Percentiles rank a stretch among this genome's conserved stretches.
Evolutionary conservation across 1,140 invertebrate genomes (phyloP).

Genomic region (Lithobius niger): DNA sequence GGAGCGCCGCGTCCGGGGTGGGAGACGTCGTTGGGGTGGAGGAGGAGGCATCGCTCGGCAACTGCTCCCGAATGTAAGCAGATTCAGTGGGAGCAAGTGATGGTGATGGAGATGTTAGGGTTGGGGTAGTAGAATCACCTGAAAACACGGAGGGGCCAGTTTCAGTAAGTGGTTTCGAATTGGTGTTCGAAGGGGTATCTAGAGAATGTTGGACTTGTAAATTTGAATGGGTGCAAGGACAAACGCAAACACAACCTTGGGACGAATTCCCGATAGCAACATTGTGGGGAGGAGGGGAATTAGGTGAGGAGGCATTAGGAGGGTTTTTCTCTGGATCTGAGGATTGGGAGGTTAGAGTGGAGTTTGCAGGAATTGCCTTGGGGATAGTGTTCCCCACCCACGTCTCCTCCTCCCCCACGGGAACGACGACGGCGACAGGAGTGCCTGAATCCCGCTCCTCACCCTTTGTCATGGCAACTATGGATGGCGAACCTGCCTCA

Average conservation of each 20-base stretch:
- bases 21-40: background rate
- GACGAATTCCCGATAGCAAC: background rate
- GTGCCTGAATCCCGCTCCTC: background rate
- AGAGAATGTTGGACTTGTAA: background rate
- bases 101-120: background rate
- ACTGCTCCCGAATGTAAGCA: background rate
- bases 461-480: background rate
- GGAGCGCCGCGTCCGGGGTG: background rate
- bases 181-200: background rate
- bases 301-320: background rate
- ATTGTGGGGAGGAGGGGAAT: background rate
- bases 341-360: background rate
- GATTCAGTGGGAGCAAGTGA: background rate
- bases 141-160: no score
- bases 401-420: background rate
- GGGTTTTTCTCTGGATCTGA: background rate
- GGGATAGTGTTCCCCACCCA: slow-evolving; percentile 1
- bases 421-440: background rate
- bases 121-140: background rate
- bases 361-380: background rate
- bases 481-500: background rate
- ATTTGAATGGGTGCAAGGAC: background rate
- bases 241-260: background rate
- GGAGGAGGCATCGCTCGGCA: background rate
- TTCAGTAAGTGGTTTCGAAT: background rate